These are phyloP conservation scores for Phortica magna DNA, from an alignment of 2,888 invertebrate species.

Conservation along the genomic window DNA sequence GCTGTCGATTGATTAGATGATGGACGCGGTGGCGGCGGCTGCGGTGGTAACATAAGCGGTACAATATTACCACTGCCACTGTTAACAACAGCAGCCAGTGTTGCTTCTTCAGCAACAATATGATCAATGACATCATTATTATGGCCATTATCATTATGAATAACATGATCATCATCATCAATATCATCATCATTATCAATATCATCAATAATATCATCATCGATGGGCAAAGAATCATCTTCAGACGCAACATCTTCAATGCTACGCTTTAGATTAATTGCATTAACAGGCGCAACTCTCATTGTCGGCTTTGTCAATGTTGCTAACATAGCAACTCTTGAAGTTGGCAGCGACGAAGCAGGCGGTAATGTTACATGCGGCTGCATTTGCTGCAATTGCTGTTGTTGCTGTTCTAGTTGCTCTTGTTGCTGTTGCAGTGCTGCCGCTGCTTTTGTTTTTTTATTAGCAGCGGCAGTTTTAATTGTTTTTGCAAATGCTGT, in stretches of 20 bases:
- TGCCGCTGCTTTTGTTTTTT: slow-evolving; percentile 39
- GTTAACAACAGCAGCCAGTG: too few relatives aligned
- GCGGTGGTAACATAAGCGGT: too few relatives aligned
- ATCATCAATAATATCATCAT: slow-evolving; percentile 13
- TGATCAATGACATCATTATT: too few relatives aligned
- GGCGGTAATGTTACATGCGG: slow-evolving; percentile 15
- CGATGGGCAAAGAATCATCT: slow-evolving; percentile 55
- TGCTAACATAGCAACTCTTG: not conserved
- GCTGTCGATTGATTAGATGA: too few relatives aligned
- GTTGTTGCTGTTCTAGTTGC: slow-evolving; percentile 6
- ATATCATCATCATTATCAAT: slow-evolving; percentile 11
- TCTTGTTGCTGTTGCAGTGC: slow-evolving; percentile 31
- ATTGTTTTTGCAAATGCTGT: slow-evolving; percentile 14
- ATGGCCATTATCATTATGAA: too few relatives aligned
- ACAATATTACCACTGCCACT: too few relatives aligned
- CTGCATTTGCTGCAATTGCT: not conserved
- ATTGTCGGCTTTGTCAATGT: too few relatives aligned
- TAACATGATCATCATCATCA: not conserved
- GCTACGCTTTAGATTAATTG: slow-evolving; percentile 40
- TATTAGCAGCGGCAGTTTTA: not conserved
- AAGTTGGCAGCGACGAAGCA: not conserved
- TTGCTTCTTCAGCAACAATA: too few relatives aligned
- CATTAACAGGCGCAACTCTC: not conserved
- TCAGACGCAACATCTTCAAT: slow-evolving; percentile 61
- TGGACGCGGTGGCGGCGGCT: too few relatives aligned